Percentiles rank a stretch among this genome's conserved stretches.
Evolutionary conservation across 2,888 invertebrate species (phyloP).

Genomic region (Lymantria dispar): DNA sequence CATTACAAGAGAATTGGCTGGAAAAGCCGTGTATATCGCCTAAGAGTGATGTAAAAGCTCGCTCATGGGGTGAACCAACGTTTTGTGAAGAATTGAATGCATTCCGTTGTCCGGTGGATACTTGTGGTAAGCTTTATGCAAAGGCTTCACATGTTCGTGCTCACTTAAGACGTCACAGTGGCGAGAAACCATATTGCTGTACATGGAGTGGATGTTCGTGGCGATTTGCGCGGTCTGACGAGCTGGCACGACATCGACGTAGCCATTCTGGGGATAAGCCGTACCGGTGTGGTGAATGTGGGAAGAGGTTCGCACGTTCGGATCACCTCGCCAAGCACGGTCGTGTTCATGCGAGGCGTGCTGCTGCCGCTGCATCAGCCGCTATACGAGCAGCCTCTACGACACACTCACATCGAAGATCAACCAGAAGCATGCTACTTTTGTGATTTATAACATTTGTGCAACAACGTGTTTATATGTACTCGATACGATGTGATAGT

Average conservation of each 20-base stretch:
- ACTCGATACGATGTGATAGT: background rate
- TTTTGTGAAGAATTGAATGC: slow-evolving; percentile 77
- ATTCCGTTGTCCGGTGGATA: slow-evolving; percentile 86
- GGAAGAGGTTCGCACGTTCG: slow-evolving; percentile 94
- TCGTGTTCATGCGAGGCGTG: slow-evolving; percentile 89
- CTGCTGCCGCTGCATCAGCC: slow-evolving; percentile 60
- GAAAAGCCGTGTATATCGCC: slow-evolving; percentile 30
- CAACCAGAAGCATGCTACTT: slow-evolving; percentile 46
- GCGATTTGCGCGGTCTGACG: slow-evolving; percentile 97
- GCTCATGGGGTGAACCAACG: slow-evolving; percentile 67
- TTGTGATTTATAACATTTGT: slow-evolving; percentile 39
- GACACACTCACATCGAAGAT: slow-evolving; percentile 32
- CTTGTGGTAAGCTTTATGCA: slow-evolving; percentile 91
- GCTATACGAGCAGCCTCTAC: slow-evolving; percentile 36
- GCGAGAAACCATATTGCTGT: slow-evolving; percentile 89
- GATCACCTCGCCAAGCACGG: slow-evolving; percentile 97
- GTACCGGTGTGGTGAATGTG: slow-evolving; percentile 93
- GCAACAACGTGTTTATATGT: background rate
- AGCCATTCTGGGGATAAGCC: slow-evolving; percentile 98
- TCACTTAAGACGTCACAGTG: slow-evolving; percentile 92
- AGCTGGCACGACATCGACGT: slow-evolving; percentile 94
- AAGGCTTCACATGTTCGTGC: slow-evolving; percentile 96
- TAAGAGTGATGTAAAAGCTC: slow-evolving; percentile 45
- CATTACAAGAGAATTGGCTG: slow-evolving; percentile 37
- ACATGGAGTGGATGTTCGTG: slow-evolving; percentile 92